phyloP scores from a whole-genome alignment of 2,797 vertebrate species.

The Rhinogobio ventralis region DNA sequence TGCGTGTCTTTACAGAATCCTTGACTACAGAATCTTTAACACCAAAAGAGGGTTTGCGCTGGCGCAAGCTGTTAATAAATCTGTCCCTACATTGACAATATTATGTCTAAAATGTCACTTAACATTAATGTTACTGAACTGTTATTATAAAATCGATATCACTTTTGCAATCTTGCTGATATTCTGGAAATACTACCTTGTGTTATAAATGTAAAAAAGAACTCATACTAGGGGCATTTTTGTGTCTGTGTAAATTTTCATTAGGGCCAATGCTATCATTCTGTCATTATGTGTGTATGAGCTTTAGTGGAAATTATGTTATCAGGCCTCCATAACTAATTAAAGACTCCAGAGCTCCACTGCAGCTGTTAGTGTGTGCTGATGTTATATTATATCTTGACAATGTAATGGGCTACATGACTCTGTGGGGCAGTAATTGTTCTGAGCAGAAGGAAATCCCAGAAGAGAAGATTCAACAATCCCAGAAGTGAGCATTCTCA shows the following conservation, averaged over 20 bases:
- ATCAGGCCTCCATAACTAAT: background rate
- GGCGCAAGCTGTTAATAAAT: no score
- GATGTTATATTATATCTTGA: background rate
- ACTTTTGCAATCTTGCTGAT: no score
- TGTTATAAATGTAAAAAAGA: no score
- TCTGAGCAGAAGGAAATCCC: conserved; percentile 12
- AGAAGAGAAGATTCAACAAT: background rate
- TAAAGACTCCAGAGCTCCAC: background rate
- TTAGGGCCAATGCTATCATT: background rate
- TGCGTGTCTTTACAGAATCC: no score
- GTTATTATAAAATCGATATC: no score
- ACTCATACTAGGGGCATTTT: background rate
- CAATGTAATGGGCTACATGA: conserved; percentile 8
- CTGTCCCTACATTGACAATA: no score
- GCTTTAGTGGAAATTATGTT: conserved; percentile 30
- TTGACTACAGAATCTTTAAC: no score
- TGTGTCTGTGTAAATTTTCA: conserved; percentile 3
- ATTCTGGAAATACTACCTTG: no score
- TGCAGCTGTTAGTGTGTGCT: background rate
- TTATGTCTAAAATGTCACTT: no score
- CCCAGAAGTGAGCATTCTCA: background rate
- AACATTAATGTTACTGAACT: no score
- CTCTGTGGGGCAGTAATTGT: background rate
- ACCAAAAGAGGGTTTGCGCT: no score
- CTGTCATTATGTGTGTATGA: conserved; percentile 6